Evolutionary conservation across 2,113 vertebrate genomes (phyloP).

Genomic region (Okapia johnstoni): DNA sequence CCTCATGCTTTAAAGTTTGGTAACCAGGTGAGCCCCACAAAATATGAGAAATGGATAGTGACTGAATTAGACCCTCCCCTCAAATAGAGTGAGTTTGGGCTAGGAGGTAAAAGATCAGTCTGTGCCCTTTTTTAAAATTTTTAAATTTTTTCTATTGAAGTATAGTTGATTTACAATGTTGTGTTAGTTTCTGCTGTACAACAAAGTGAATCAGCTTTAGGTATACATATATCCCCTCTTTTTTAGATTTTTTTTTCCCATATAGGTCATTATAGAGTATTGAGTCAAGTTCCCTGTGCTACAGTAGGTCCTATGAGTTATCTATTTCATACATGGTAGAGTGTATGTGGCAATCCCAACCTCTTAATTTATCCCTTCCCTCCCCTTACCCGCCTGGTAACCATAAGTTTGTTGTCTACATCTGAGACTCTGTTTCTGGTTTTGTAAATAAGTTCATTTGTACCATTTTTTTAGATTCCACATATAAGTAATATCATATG

Average conservation of each 20-base stretch:
- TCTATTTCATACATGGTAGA: not conserved
- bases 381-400: not conserved
- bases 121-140: not conserved
- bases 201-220: not conserved
- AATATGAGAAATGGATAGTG: not conserved
- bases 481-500: not conserved
- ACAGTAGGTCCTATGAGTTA: not conserved
- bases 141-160: not conserved
- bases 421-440: not conserved
- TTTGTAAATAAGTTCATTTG: not conserved
- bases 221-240: not conserved
- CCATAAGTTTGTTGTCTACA: not conserved
- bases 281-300: not conserved
- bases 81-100: rapidly evolving
- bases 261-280: not conserved
- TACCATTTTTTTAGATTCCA: not conserved
- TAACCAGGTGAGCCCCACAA: not conserved
- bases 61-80: not conserved
- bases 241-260: not conserved
- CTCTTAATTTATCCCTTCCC: not conserved
- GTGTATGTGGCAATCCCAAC: not conserved
- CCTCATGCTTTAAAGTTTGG: not conserved
- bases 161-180: not conserved
- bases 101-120: not conserved
- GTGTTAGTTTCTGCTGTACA: not conserved